These are phyloP conservation scores for Labrus mixtus DNA, from an alignment of 2,113 vertebrate species.

Conservation along the genomic window DNA sequence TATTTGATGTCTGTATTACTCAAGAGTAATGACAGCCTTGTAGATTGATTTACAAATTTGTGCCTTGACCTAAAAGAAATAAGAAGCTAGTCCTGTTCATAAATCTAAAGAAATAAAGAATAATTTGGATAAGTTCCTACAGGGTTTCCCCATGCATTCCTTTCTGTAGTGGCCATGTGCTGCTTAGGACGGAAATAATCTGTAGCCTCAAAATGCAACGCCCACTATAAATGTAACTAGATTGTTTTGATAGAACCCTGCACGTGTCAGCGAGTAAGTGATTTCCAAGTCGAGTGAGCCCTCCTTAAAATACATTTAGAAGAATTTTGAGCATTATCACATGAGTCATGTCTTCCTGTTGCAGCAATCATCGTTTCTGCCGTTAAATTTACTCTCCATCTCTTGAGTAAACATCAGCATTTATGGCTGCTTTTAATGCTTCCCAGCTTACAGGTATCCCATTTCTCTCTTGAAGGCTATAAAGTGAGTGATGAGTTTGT, in stretches of 20 bases:
- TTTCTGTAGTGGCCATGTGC: not conserved
- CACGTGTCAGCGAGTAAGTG: conserved; percentile 25
- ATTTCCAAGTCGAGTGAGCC: not conserved
- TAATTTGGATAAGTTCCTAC: not conserved
- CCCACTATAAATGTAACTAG: not conserved
- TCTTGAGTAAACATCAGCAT: conserved; percentile 40
- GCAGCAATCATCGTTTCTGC: not conserved
- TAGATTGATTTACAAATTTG: not conserved
- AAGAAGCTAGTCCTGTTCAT: not conserved
- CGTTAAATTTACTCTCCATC: not conserved
- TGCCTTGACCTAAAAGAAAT: not conserved
- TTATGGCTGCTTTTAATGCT: not conserved
- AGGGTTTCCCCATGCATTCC: not conserved
- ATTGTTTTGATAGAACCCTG: not conserved
- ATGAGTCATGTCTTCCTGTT: conserved; percentile 32
- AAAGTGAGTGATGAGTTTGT: not conserved
- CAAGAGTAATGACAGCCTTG: too few species aligned
- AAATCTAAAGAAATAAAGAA: not conserved
- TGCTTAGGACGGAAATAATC: not conserved
- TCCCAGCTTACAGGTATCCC: not conserved
- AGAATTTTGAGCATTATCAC: conserved; percentile 28
- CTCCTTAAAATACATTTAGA: not conserved
- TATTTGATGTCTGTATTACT: too few species aligned
- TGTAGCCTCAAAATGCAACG: too few species aligned
- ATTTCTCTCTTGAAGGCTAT: not conserved